A percentile compares a stretch with the other conserved stretches of the same genome.
Evolutionary conservation across 2,888 invertebrate species (phyloP).

Genomic region (Argyra leucocephala): DNA sequence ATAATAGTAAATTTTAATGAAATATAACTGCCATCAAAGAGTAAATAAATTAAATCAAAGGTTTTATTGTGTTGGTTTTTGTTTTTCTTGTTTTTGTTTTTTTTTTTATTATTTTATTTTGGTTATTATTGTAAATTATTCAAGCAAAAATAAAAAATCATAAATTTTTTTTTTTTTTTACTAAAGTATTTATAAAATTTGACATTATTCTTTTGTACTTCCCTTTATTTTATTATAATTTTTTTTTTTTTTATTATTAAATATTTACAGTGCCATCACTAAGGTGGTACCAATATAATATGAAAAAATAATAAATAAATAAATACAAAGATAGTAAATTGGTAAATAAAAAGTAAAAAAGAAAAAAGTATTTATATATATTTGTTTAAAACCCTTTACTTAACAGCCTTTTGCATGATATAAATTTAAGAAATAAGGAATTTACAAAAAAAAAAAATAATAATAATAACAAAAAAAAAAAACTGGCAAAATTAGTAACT

Average conservation of each 20-base stretch:
- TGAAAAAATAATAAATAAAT: not conserved
- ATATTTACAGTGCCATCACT: not conserved
- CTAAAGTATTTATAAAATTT: not conserved
- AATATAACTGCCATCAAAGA: not conserved
- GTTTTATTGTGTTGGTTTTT: not conserved
- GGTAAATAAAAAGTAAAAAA: not conserved
- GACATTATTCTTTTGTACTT: not conserved
- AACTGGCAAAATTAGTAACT: no score
- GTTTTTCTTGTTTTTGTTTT: not conserved
- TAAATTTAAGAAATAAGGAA: not conserved
- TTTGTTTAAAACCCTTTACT: not conserved
- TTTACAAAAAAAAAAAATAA: no score
- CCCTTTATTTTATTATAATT: not conserved
- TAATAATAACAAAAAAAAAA: no score
- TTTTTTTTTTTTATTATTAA: constrained; percentile 1
- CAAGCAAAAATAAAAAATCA: not conserved
- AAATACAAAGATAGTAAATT: not conserved
- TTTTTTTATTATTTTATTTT: not conserved
- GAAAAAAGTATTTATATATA: no score
- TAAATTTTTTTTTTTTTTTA: not conserved
- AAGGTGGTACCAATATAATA: not conserved
- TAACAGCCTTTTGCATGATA: not conserved
- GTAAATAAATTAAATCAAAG: not conserved
- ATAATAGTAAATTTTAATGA: not conserved
- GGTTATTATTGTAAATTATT: not conserved